phyloP scores from a whole-genome alignment of 2,797 vertebrate genomes.

The Lacerta agilis region DNA sequence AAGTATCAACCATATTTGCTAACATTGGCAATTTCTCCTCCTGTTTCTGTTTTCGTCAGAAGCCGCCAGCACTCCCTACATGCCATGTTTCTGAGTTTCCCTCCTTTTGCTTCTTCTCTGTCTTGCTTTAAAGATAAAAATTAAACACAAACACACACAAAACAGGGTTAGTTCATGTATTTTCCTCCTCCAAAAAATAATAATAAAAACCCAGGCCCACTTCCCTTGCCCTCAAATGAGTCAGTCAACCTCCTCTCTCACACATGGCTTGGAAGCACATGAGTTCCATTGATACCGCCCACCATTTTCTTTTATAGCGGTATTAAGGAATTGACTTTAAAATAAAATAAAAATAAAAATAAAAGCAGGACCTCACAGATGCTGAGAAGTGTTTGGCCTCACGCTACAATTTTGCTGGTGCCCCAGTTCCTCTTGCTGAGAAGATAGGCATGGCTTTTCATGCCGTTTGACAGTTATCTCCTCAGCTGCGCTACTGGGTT shows the following conservation, averaged over 20 bases:
- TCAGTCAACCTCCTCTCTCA: background rate
- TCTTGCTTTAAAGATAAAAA: background rate
- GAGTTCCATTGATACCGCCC: conserved; percentile 53
- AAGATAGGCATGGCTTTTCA: conserved; percentile 79
- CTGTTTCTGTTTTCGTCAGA: no score
- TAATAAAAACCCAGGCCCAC: no score
- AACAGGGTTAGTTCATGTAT: conserved; percentile 24
- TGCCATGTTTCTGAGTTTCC: background rate
- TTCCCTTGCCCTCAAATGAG: background rate
- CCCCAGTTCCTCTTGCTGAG: conserved; percentile 67
- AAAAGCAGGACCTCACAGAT: background rate
- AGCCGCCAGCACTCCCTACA: background rate
- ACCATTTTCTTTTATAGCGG: conserved; percentile 66
- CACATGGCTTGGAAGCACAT: conserved; percentile 24
- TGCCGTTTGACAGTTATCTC: conserved; percentile 80
- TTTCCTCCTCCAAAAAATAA: background rate
- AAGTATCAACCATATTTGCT: no score
- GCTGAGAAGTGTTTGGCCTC: conserved; percentile 75
- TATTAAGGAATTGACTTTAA: conserved; percentile 58
- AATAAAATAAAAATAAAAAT: conserved; percentile 18
- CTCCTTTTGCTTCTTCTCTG: background rate
- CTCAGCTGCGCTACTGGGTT: conserved; percentile 74
- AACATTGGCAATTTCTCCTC: no score
- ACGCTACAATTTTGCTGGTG: conserved; percentile 72
- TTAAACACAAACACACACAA: background rate